Evolutionary conservation across 2,888 invertebrate species (phyloP).

Genomic region (Drosophila percnosoma): DNA sequence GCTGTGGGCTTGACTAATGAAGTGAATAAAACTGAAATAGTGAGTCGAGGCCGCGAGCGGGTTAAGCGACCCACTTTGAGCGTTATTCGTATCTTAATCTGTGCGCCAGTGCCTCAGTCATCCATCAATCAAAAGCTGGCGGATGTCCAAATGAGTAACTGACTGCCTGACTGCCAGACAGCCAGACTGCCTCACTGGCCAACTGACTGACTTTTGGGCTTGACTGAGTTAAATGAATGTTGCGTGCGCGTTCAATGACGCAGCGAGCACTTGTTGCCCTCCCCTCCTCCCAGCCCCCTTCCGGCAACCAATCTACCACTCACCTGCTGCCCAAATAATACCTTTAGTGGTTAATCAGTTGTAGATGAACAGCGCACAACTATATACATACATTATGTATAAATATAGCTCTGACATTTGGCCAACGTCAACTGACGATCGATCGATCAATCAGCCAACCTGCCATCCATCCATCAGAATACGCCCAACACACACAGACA

Average conservation of each 20-base stretch:
- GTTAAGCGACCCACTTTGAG: slow-evolving; percentile 67
- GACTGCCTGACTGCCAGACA: slow-evolving; percentile 14
- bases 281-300: not conserved
- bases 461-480: slow-evolving; percentile 74
- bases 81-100: slow-evolving; percentile 65
- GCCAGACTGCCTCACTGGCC: slow-evolving; percentile 17
- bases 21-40: slow-evolving; percentile 12
- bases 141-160: slow-evolving; percentile 69
- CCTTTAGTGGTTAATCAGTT: slow-evolving; percentile 66
- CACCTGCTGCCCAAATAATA: slow-evolving; percentile 24
- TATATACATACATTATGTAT: slow-evolving; percentile 30
- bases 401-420: slow-evolving; percentile 63
- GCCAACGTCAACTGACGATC: slow-evolving; percentile 63
- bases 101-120: slow-evolving; percentile 47
- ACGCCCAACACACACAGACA: slow-evolving; percentile 31
- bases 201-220: slow-evolving; percentile 35
- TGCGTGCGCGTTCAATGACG: slow-evolving; percentile 67
- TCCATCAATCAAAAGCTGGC: slow-evolving; percentile 75
- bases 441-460: slow-evolving; percentile 75
- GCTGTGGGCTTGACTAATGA: not conserved
- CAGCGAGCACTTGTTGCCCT: slow-evolving; percentile 59
- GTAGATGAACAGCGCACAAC: slow-evolving; percentile 49
- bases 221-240: slow-evolving; percentile 38
- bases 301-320: slow-evolving; percentile 4
- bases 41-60: slow-evolving; percentile 13